Evolutionary conservation across 1,140 invertebrate genomes (phyloP).

Genomic region (Cotesia chilonis): DNA sequence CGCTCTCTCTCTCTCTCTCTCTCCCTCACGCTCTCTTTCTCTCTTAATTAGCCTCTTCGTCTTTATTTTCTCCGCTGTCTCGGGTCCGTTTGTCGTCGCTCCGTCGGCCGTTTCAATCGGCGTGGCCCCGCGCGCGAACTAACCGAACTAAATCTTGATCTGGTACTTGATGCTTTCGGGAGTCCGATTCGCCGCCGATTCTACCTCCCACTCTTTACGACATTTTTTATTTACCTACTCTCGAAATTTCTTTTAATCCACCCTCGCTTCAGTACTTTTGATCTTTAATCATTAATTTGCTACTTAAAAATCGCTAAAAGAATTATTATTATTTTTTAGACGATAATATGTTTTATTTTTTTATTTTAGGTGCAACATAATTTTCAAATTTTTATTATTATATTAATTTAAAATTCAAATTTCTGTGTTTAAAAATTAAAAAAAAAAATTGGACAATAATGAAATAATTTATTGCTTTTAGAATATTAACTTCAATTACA

Average conservation of each 20-base stretch:
- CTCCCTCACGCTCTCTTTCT: conserved; percentile 32
- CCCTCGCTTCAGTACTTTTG: too few species aligned
- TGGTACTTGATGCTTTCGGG: conserved; percentile 42
- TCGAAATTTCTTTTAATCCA: neutral
- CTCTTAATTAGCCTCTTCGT: conserved; percentile 20
- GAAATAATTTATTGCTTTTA: too few species aligned
- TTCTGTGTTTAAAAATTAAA: too few species aligned
- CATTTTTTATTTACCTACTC: neutral
- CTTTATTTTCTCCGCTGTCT: conserved; percentile 36
- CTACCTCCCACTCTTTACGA: conserved; percentile 34
- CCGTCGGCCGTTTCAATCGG: conserved; percentile 59
- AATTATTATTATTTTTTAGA: neutral
- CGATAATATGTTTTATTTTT: too few species aligned
- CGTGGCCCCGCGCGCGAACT: conserved; percentile 66
- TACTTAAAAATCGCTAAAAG: too few species aligned
- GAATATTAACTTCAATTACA: too few species aligned
- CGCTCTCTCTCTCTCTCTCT: neutral
- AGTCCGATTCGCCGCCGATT: conserved; percentile 45
- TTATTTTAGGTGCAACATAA: too few species aligned
- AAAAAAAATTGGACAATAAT: too few species aligned
- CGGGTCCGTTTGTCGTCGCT: conserved; percentile 40
- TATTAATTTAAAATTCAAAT: too few species aligned
- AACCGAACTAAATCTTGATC: conserved; percentile 61
- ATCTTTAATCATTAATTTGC: too few species aligned
- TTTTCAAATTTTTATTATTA: too few species aligned